Conservation (phyloP, 2,113 vertebrate species). For the Triplophysa dalaica region DNA sequence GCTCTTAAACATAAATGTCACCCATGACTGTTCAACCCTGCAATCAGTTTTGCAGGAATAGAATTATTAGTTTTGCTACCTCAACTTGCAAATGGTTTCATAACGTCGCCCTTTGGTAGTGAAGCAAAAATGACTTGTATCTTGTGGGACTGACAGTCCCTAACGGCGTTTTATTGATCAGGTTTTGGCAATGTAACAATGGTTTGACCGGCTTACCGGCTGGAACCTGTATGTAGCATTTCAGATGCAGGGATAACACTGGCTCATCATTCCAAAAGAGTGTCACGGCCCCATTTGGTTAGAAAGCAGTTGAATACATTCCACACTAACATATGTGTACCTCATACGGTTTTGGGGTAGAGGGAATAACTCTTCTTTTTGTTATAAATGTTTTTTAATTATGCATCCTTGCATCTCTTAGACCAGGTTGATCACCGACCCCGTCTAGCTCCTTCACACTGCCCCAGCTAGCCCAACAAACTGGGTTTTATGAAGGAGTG, state of each 20-base stretch:
- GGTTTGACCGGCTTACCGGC: not conserved
- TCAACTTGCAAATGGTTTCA: slow-evolving; percentile 52
- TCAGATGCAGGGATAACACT: slow-evolving; percentile 34
- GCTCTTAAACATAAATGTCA: not conserved
- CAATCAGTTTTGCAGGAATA: slow-evolving; percentile 35
- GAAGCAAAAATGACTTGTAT: slow-evolving; percentile 19
- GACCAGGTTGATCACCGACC: slow-evolving; percentile 27
- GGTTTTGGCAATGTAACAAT: not conserved
- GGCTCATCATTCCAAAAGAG: slow-evolving; percentile 16
- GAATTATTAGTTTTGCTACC: slow-evolving; percentile 54
- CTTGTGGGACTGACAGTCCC: slow-evolving; percentile 1
- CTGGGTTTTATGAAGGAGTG: no score
- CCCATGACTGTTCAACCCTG: slow-evolving; percentile 41
- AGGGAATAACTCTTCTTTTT: not conserved
- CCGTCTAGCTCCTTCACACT: not conserved
- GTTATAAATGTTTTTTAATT: not conserved
- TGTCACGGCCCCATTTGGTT: not conserved
- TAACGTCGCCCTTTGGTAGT: not conserved
- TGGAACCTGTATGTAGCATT: slow-evolving; percentile 46
- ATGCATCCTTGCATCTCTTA: not conserved
- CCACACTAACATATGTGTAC: not conserved
- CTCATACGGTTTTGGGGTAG: slow-evolving; percentile 15
- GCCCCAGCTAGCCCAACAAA: not conserved
- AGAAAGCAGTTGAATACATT: slow-evolving; percentile 25
- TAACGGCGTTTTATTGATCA: slow-evolving; percentile 10